Evolutionary conservation across 2,797 vertebrate species (phyloP).

Genomic region (Platalea minor): DNA sequence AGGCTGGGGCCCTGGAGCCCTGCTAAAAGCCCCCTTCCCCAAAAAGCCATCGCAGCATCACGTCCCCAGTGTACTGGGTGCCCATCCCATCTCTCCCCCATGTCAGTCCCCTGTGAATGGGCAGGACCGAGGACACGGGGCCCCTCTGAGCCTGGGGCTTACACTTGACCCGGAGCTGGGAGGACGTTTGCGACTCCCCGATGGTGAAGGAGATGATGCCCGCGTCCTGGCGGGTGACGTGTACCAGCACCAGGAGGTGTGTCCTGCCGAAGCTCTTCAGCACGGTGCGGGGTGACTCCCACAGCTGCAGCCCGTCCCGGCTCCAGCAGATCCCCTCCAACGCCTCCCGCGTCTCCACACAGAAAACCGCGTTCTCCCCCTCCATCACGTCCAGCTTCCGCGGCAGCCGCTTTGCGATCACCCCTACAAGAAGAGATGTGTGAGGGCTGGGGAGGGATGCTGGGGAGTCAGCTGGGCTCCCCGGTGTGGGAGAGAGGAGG

Average conservation of each 20-base stretch:
- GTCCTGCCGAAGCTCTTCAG: slow-evolving; percentile 94
- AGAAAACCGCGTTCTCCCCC: slow-evolving; percentile 95
- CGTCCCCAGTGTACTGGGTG: accelerated
- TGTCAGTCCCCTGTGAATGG: not conserved
- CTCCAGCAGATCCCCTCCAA: slow-evolving; percentile 90
- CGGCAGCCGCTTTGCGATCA: slow-evolving; percentile 90
- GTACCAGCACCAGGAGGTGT: slow-evolving; percentile 94
- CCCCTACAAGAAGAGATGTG: slow-evolving; percentile 71
- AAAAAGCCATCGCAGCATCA: not conserved
- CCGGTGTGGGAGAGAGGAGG: not conserved
- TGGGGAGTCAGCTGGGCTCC: not conserved
- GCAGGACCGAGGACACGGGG: not conserved
- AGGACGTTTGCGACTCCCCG: slow-evolving; percentile 89
- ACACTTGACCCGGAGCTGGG: slow-evolving; percentile 96
- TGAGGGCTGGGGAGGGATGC: not conserved
- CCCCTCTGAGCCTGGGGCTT: not conserved
- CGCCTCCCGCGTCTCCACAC: slow-evolving; percentile 89
- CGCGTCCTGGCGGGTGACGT: slow-evolving; percentile 88
- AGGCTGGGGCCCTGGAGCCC: not conserved
- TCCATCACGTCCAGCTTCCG: slow-evolving; percentile 94
- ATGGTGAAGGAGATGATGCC: slow-evolving; percentile 89
- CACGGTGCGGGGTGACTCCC: slow-evolving; percentile 84
- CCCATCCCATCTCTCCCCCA: not conserved
- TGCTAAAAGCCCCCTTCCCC: not conserved
- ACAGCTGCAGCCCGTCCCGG: slow-evolving; percentile 85